These are phyloP conservation scores for Cheilosia pagana DNA, from an alignment of 2,888 invertebrate genomes.

Conservation along the genomic window DNA sequence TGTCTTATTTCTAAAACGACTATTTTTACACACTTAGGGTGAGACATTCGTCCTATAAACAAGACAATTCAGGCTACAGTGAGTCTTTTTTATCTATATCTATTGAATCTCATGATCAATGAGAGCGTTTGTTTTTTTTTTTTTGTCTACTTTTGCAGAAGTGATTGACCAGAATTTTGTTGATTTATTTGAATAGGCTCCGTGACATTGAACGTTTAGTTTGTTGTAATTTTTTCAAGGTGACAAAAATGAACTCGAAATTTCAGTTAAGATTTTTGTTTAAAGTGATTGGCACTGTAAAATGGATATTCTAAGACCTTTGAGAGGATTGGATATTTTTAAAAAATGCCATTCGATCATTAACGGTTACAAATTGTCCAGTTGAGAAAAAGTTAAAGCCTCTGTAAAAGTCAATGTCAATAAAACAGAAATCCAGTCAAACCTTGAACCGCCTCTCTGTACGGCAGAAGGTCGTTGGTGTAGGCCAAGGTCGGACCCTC, in stretches of 20 bases:
- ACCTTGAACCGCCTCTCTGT: no score
- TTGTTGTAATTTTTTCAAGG: not conserved
- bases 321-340: no score
- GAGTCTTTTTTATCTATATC: slow-evolving; percentile 27
- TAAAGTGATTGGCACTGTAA: no score
- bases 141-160: slow-evolving; percentile 9
- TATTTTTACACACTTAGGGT: slow-evolving; percentile 68
- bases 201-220: slow-evolving; percentile 16
- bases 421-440: no score
- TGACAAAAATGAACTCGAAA: not conserved
- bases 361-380: no score
- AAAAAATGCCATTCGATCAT: no score
- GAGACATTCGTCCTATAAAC: slow-evolving; percentile 39
- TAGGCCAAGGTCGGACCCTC: no score
- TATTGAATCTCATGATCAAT: slow-evolving; percentile 25
- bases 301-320: no score
- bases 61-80: slow-evolving; percentile 27
- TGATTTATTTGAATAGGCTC: not conserved
- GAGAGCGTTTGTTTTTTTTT: not conserved
- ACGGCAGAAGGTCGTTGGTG: no score
- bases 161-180: not conserved
- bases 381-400: no score
- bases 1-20: slow-evolving; percentile 54
- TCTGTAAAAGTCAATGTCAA: no score
- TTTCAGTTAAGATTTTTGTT: not conserved